These are phyloP conservation scores for Tethya wilhelma DNA, from an alignment of 37 sponge, comb jelly and placozoan genomes.

Conservation along the genomic window DNA sequence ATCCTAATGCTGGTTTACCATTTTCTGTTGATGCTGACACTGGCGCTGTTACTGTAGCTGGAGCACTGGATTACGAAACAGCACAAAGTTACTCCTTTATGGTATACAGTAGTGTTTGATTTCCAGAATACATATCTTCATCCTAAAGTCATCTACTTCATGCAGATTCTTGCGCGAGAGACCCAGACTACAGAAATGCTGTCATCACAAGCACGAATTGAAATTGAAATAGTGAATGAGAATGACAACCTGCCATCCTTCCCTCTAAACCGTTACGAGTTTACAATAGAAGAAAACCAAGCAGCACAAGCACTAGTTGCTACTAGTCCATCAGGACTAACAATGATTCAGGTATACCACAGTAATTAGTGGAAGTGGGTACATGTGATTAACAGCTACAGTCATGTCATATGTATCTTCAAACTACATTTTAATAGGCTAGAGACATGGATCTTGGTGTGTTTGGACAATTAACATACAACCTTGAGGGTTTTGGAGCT, in stretches of 20 bases:
- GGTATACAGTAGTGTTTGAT: neutral
- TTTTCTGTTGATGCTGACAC: slow-evolving; percentile 29
- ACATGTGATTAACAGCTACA: neutral
- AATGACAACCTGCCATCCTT: slow-evolving; percentile 46
- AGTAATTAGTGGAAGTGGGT: slow-evolving; percentile 2
- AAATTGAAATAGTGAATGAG: slow-evolving; percentile 13
- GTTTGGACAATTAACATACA: slow-evolving; percentile 21
- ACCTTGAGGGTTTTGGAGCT: slow-evolving; percentile 4
- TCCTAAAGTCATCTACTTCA: neutral
- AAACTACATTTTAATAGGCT: slow-evolving; percentile 2
- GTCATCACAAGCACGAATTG: neutral
- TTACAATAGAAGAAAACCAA: neutral
- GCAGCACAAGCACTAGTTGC: neutral
- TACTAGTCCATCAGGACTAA: neutral
- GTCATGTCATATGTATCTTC: neutral
- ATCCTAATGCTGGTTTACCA: slow-evolving; percentile 14
- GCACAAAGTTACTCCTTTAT: slow-evolving; percentile 17
- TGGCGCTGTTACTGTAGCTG: slow-evolving; percentile 49
- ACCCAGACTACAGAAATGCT: neutral
- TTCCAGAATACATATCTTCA: neutral
- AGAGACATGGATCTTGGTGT: slow-evolving; percentile 12
- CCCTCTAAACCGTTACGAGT: neutral
- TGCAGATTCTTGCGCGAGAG: slow-evolving; percentile 17
- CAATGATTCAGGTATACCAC: neutral
- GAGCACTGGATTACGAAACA: slow-evolving; percentile 44